phyloP scores from a whole-genome alignment of 2,888 invertebrate species.

The Cordilura impudica region DNA sequence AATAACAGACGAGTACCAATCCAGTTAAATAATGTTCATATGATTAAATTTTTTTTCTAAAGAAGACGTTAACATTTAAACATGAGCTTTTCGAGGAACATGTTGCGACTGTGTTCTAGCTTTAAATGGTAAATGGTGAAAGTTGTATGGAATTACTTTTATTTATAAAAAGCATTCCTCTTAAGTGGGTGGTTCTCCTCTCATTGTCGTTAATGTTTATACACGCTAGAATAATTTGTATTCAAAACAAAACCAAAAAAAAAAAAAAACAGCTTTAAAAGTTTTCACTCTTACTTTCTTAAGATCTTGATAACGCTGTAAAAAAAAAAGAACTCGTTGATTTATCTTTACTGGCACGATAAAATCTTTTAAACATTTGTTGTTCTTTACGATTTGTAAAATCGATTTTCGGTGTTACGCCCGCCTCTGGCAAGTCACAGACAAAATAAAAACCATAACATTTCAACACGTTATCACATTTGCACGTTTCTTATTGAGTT shows the following conservation, averaged over 20 bases:
- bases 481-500: slow-evolving; percentile 31
- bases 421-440: background rate
- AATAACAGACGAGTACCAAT: too few species aligned
- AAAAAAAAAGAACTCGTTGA: background rate
- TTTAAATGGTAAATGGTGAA: too few species aligned
- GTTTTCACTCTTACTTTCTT: background rate
- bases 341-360: background rate
- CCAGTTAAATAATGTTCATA: too few species aligned
- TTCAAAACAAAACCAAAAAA: background rate
- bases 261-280: slow-evolving; percentile 5
- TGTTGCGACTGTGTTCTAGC: too few species aligned
- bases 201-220: too few species aligned
- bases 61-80: too few species aligned
- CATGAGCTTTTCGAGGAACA: too few species aligned
- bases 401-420: slow-evolving; percentile 24
- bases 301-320: background rate
- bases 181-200: too few species aligned
- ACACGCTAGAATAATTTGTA: background rate
- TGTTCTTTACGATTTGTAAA: slow-evolving; percentile 6
- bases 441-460: background rate
- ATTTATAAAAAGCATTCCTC: too few species aligned
- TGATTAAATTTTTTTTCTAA: too few species aligned
- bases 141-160: too few species aligned
- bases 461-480: slow-evolving; percentile 41
- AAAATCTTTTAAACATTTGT: slow-evolving; percentile 19